These are phyloP conservation scores for Drosophila kepulauana DNA, from an alignment of 1,140 invertebrate species.

Conservation along the genomic window DNA sequence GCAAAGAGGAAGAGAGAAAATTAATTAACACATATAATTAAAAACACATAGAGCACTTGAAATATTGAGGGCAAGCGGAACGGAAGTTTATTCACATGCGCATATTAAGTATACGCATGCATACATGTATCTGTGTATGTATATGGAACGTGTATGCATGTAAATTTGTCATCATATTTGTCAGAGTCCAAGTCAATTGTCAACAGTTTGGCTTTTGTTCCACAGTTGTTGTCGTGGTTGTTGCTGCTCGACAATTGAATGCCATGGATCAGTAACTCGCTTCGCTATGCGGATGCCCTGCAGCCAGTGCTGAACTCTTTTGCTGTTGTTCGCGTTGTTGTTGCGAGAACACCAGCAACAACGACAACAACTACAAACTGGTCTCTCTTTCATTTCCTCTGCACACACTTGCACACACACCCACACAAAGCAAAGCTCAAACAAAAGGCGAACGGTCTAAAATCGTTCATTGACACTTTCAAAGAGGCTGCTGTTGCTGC, in stretches of 20 bases:
- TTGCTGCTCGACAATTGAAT: constrained; percentile 69
- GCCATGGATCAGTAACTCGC: constrained; percentile 73
- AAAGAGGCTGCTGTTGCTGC: constrained; percentile 26
- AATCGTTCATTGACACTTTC: constrained; percentile 77
- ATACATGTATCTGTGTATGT: neutral
- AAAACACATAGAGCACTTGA: constrained; percentile 23
- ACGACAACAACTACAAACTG: constrained; percentile 43
- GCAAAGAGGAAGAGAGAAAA: constrained; percentile 7
- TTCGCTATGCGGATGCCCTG: constrained; percentile 37
- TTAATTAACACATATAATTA: constrained; percentile 39
- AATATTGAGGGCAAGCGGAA: constrained; percentile 39
- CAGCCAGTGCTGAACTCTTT: neutral
- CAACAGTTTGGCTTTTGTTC: constrained; percentile 64
- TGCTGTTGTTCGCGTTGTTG: constrained; percentile 16
- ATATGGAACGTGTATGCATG: neutral
- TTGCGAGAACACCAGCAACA: constrained; percentile 29
- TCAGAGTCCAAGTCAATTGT: constrained; percentile 52
- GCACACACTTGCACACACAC: constrained; percentile 38
- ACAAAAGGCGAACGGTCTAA: constrained; percentile 62
- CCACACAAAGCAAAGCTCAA: constrained; percentile 25
- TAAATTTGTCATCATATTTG: constrained; percentile 58
- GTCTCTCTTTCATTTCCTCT: constrained; percentile 43
- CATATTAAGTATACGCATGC: neutral
- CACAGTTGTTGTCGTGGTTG: constrained; percentile 25
- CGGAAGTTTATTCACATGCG: constrained; percentile 34